Base-by-base conservation (phyloP, 2,797 vertebrate genomes). In the Phataginus tetradactyla region DNA sequence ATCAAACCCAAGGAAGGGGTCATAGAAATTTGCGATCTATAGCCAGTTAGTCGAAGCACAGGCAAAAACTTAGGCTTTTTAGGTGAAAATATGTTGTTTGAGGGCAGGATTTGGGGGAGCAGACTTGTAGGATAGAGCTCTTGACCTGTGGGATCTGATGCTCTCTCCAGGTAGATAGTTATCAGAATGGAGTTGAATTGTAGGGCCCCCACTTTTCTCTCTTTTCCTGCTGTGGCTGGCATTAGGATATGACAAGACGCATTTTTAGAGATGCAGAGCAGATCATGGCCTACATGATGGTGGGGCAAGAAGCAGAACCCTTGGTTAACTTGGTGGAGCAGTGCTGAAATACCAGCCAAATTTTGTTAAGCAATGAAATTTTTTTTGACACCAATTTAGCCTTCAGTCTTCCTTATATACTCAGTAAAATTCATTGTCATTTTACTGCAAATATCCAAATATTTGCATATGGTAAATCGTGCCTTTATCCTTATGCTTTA, bases 361-460 rank as follows among this genome's bases (percentile, higher is more conserved):
- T 95, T 86, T 37, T 23, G 59, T 39, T 37, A 17, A 91, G 55
- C 5, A n/a, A n/a, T 9, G 23, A 69, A 13, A 59, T 17, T 64
- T 63, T 49, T 63, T 55, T 74, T 39, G n/a, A 37, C 4, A 64
- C 11, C 7, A 77, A 21, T 1, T 42, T 86, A 83, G 21, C 25
- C 2, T 92, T 88, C 4, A 5, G 3, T 63, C 23, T 74, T 53
- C 3, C 0, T 57, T 79, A 81, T 12, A 37, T 34, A 61, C n/a
- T 72, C 63, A 88, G 12, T 25, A 77, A 63, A 92, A 92, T 75
- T 61, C 5, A 37, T 86, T 66, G 2, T 1, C 25, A 83, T n/a
- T 74, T 93, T 86, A 91, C 10, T 45, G 14, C 17, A 91, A 81
- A 86, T 86, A 86, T 49, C 18, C 25, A 75, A 64, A 83, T 79